These are phyloP conservation scores for Clostera curtula DNA, from an alignment of 2,888 invertebrate genomes.

Conservation along the genomic window DNA sequence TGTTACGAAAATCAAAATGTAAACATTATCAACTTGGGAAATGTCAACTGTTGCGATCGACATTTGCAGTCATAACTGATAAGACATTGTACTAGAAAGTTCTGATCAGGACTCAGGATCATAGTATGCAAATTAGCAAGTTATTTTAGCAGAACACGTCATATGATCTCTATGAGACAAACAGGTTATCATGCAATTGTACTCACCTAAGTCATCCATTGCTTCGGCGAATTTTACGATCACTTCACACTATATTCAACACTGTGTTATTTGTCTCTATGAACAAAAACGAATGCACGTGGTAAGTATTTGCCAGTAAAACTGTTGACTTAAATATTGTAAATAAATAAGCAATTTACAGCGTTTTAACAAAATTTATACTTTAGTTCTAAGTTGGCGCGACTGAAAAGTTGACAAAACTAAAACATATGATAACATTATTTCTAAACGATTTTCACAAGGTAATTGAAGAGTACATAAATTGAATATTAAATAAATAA, in stretches of 20 bases:
- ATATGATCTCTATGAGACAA: constrained; percentile 40
- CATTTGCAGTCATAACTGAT: too few relatives aligned
- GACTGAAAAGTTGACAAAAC: constrained; percentile 21
- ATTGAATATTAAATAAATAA: too few relatives aligned
- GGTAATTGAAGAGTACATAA: too few relatives aligned
- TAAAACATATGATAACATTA: constrained; percentile 5
- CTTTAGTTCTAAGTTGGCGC: constrained; percentile 31
- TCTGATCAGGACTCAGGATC: constrained; percentile 12
- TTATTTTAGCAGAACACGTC: constrained; percentile 58
- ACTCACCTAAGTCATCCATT: constrained; percentile 73
- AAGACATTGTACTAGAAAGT: constrained; percentile 12
- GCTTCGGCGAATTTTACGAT: constrained; percentile 17
- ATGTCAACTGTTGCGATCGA: too few relatives aligned
- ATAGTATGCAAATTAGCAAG: constrained; percentile 30
- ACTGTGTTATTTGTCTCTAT: constrained; percentile 21
- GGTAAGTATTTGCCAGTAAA: too few relatives aligned
- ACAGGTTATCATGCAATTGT: constrained; percentile 66
- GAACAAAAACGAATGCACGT: too few relatives aligned
- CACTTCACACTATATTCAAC: constrained; percentile 17
- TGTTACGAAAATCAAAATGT: too few relatives aligned
- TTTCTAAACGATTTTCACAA: constrained; percentile 8
- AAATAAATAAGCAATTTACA: constrained; percentile 44
- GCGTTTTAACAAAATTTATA: constrained; percentile 33
- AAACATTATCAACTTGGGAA: too few relatives aligned
- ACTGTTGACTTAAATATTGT: too few relatives aligned